Base-by-base conservation (phyloP, 2,797 vertebrate genomes). In the Amazona finschi region DNA sequence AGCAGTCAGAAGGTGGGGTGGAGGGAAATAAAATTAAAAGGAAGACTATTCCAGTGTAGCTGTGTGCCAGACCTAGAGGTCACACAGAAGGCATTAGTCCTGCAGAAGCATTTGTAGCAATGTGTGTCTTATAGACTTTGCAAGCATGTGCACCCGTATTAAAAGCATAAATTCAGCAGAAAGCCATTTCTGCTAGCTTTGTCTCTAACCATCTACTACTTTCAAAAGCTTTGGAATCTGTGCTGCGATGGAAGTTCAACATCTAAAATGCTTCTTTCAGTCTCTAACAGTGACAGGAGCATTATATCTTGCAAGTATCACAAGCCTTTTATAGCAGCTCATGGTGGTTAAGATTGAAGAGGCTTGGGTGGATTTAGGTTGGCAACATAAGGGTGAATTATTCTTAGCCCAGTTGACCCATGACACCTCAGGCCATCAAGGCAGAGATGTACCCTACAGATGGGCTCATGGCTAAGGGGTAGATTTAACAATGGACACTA, bases 91-190 rank as follows among this genome's bases (percentile, higher is more conserved):
- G 9, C 19, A 25, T 61, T 53, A 36, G 46, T 49, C 33, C 67
- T 81, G 20, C 20, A 55, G 57, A 90, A 9, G 8, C 5, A 49
- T 71, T 94, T 69, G 52, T 60, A 49, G 58, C 53, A 72, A 31
- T 22, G 8, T 41, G 27, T 71, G 28, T 46, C 60, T 53, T 41
- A 55, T 12, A 43, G 57, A 28, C 20, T 67, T 92, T 44, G 28
- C 47, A 77, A 79, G 31, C 49, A 14, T 20, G 39, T 57, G 22
- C 5, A 22, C 6, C 4, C 24, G 69, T 86, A 85, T 71, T 94
- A 61, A 89, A 92, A 61, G 18, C 46, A 77, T 87, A 87, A 93
- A 96, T 93, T 71, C 61, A 73, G 67, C 74, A 88, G 69, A 86
- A 86, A 78, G 6, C 5, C 1, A 15, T 58, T 88, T 91, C 38